Percentiles rank a stretch among this genome's conserved stretches.
These are phyloP conservation scores for Drosophila limbata DNA, from an alignment of 2,888 invertebrate genomes.

Conservation along the genomic window DNA sequence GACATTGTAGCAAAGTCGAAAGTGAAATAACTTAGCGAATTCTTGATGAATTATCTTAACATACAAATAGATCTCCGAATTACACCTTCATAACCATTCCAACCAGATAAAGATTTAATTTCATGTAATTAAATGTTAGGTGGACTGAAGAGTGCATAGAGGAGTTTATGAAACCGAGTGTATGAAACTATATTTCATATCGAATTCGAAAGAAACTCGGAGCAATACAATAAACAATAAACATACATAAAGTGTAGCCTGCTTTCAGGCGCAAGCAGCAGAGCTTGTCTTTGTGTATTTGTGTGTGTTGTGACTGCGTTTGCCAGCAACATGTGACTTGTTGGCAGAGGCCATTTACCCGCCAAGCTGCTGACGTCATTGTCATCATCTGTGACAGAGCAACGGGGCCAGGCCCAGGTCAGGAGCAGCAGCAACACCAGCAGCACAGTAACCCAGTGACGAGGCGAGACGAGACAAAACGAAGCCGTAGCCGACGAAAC, in stretches of 20 bases:
- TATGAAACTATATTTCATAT: no score
- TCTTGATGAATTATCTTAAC: no score
- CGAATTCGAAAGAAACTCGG: no score
- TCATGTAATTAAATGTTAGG: no score
- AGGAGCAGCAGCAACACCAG: slow-evolving; percentile 23
- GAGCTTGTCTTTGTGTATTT: slow-evolving; percentile 12
- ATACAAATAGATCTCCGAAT: no score
- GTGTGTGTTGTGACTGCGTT: slow-evolving; percentile 36
- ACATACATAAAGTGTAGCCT: slow-evolving; percentile 44
- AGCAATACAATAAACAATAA: no score
- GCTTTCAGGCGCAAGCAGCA: slow-evolving; percentile 44
- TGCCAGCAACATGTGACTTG: slow-evolving; percentile 73
- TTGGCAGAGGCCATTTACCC: slow-evolving; percentile 75
- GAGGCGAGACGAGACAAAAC: slow-evolving; percentile 10
- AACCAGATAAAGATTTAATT: no score
- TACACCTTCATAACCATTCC: no score
- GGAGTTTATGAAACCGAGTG: no score
- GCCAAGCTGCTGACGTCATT: slow-evolving; percentile 66
- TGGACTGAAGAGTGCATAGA: no score
- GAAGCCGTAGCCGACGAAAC: slow-evolving; percentile 1
- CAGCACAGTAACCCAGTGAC: slow-evolving; percentile 44
- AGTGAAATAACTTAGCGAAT: no score
- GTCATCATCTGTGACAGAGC: slow-evolving; percentile 30
- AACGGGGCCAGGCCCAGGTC: slow-evolving; percentile 40
- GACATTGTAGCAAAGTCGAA: no score